Evolutionary conservation across 2,888 invertebrate species (phyloP).

Genomic region (Celastrina argiolus): DNA sequence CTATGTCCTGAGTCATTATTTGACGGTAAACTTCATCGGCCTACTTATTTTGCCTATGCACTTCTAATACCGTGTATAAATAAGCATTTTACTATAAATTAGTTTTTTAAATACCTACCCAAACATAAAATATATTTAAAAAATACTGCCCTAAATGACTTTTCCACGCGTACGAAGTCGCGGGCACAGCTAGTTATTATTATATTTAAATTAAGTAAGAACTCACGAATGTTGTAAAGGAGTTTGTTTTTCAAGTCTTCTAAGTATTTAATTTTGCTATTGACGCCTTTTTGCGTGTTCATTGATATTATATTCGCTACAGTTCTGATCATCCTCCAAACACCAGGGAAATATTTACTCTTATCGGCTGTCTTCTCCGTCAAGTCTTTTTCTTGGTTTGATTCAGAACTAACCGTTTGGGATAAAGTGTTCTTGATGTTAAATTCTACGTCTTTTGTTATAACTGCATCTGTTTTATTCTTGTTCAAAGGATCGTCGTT

Average conservation of each 20-base stretch:
- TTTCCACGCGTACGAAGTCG: too few relatives aligned
- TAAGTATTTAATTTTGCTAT: conserved; percentile 78
- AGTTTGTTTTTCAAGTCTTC: conserved; percentile 78
- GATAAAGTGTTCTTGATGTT: background rate
- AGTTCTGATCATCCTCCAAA: conserved; percentile 55
- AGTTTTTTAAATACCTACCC: too few relatives aligned
- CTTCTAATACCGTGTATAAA: too few relatives aligned
- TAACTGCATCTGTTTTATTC: background rate
- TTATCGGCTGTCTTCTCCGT: background rate
- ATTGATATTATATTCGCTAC: conserved; percentile 61
- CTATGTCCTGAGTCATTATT: too few relatives aligned
- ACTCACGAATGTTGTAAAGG: conserved; percentile 82
- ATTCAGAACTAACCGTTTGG: background rate
- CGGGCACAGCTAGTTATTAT: too few relatives aligned
- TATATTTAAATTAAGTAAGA: too few relatives aligned
- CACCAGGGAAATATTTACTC: conserved; percentile 28
- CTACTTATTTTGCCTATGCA: too few relatives aligned
- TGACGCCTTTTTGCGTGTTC: conserved; percentile 59
- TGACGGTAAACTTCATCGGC: too few relatives aligned
- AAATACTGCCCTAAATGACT: too few relatives aligned
- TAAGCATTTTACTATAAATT: too few relatives aligned
- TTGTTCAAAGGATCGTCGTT: background rate
- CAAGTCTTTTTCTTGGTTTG: background rate
- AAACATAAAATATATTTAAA: too few relatives aligned
- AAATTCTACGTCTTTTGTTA: background rate